Conservation (phyloP, 2,113 vertebrate genomes). For the Nestor notabilis region DNA sequence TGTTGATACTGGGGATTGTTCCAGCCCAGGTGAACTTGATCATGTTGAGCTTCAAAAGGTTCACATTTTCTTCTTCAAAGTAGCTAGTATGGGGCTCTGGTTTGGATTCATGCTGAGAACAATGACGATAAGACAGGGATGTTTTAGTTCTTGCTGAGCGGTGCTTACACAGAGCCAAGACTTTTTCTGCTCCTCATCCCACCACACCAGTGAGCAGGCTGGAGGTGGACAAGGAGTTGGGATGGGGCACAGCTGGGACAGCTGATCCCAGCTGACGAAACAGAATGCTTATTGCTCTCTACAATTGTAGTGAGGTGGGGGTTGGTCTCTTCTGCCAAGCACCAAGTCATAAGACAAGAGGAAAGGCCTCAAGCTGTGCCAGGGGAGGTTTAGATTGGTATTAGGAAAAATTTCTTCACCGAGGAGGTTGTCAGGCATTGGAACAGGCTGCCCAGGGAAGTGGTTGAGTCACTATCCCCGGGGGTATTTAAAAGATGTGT, state of each 20-base stretch:
- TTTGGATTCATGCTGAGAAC: background rate
- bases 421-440: background rate
- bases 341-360: background rate
- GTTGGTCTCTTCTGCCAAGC: background rate
- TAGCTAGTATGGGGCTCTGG: background rate
- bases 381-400: background rate
- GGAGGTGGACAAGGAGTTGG: background rate
- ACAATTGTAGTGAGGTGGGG: background rate
- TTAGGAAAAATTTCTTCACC: background rate
- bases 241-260: background rate
- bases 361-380: rapidly evolving
- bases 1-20: background rate
- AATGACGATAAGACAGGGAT: background rate
- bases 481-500: background rate
- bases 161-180: background rate
- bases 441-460: background rate
- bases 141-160: background rate
- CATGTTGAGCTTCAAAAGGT: background rate
- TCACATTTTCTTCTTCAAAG: background rate
- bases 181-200: background rate
- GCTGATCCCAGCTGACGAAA: background rate
- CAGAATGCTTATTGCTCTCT: background rate
- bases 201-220: background rate
- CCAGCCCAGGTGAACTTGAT: too few relatives aligned
- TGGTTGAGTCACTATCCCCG: background rate